These are phyloP conservation scores for Mamestra brassicae DNA, from an alignment of 2,888 invertebrate genomes.

Conservation along the genomic window DNA sequence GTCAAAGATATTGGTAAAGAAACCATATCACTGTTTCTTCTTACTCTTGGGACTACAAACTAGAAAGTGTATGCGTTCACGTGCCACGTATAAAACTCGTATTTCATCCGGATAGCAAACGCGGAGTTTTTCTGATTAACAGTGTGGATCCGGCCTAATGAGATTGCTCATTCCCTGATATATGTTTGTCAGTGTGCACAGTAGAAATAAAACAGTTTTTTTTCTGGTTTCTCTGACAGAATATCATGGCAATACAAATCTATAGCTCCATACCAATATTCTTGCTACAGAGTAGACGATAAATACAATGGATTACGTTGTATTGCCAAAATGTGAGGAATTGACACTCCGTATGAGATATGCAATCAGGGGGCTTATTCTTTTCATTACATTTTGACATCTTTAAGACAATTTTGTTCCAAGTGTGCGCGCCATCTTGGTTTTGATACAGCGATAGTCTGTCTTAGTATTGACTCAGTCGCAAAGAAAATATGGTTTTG, in stretches of 20 bases:
- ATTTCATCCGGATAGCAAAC: constrained; percentile 35
- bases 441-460: not conserved
- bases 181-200: constrained; percentile 1
- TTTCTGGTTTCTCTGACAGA: not conserved
- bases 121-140: constrained; percentile 68
- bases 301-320: too few relatives aligned
- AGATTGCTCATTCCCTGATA: constrained; percentile 42
- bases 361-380: not conserved
- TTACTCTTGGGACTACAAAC: not conserved
- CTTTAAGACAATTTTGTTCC: too few relatives aligned
- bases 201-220: not conserved
- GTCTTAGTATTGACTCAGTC: not conserved
- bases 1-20: not conserved
- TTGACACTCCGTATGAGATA: too few relatives aligned
- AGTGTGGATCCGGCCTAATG: constrained; percentile 60
- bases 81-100: constrained; percentile 37
- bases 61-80: constrained; percentile 37
- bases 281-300: too few relatives aligned
- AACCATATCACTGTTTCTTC: constrained; percentile 3
- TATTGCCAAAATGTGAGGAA: not conserved
- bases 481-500: too few relatives aligned
- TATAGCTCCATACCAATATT: too few relatives aligned
- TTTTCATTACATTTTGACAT: not conserved
- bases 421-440: not conserved
- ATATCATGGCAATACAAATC: too few relatives aligned